Evolutionary conservation across 2,797 vertebrate species (phyloP).

Genomic region (Gymnoscopelus microlampas): DNA sequence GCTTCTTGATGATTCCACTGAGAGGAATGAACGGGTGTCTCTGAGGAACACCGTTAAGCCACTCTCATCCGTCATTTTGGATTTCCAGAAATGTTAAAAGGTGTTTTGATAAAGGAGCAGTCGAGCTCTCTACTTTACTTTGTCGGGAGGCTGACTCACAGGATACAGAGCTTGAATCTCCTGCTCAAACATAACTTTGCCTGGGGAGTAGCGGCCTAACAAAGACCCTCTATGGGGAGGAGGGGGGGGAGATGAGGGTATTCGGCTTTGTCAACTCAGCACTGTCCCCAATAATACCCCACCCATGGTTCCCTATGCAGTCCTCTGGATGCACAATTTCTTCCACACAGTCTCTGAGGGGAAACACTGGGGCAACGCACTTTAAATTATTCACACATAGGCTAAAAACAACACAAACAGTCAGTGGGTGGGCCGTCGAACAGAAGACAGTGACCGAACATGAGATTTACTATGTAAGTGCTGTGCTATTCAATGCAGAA

Average conservation of each 20-base stretch:
- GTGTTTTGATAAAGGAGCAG: constrained; percentile 24
- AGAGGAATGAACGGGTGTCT: constrained; percentile 31
- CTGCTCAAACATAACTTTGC: constrained; percentile 66
- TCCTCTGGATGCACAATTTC: constrained; percentile 46
- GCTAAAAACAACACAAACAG: constrained; percentile 57
- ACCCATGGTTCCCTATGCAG: constrained; percentile 46
- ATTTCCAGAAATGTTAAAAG: constrained; percentile 8
- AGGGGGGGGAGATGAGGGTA: constrained; percentile 6
- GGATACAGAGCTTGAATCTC: constrained; percentile 60
- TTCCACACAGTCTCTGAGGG: constrained; percentile 58
- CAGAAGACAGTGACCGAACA: constrained; percentile 15
- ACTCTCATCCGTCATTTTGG: constrained; percentile 5
- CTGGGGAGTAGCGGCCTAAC: constrained; percentile 57
- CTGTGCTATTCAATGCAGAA: constrained; percentile 54
- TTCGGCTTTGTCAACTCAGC: constrained; percentile 62
- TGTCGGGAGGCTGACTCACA: constrained; percentile 60
- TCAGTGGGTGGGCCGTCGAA: constrained; percentile 49
- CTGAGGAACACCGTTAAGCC: too few relatives aligned
- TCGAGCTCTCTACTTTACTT: constrained; percentile 7
- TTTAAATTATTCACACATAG: constrained; percentile 69
- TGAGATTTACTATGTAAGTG: constrained; percentile 60
- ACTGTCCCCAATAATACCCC: constrained; percentile 37
- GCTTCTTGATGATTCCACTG: constrained; percentile 28
- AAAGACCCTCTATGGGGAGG: constrained; percentile 60
- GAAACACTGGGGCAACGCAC: constrained; percentile 70